Percentiles rank a stretch among this genome's conserved stretches.
phyloP scores from a whole-genome alignment of 2,113 vertebrate genomes.

The Bolborhynchus lineola region DNA sequence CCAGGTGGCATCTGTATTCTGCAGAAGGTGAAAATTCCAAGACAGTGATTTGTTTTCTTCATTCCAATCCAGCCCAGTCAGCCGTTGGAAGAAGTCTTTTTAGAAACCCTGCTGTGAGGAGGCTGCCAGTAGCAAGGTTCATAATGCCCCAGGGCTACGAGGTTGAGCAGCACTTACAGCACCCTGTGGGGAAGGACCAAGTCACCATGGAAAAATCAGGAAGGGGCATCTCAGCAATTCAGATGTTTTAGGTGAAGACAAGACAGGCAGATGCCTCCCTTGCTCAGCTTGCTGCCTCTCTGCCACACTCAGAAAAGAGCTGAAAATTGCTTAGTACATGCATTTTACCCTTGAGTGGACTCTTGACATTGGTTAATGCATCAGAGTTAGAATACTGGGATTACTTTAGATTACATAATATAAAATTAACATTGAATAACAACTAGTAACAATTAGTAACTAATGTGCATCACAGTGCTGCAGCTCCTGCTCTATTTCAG shows the following conservation, averaged over 20 bases:
- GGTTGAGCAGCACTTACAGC: neutral
- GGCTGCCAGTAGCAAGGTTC: neutral
- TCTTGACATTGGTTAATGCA: neutral
- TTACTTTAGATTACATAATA: neutral
- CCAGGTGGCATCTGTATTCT: neutral
- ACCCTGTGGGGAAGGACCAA: neutral
- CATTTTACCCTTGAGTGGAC: neutral
- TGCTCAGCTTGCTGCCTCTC: neutral
- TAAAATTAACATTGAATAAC: neutral
- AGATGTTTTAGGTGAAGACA: neutral
- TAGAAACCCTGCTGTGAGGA: rapidly evolving
- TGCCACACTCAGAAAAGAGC: neutral
- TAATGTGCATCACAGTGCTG: neutral
- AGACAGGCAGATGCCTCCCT: neutral
- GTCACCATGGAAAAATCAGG: neutral
- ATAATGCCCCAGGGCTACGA: neutral
- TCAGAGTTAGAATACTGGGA: neutral
- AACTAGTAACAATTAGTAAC: neutral
- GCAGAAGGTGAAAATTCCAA: neutral
- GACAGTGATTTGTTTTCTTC: neutral
- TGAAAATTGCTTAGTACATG: neutral
- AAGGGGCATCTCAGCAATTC: neutral
- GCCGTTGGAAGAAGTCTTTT: neutral
- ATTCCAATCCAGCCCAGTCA: neutral
- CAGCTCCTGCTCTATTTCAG: neutral